These are phyloP conservation scores for Podotricha telesiphe DNA, from an alignment of 2,888 invertebrate species.

Conservation along the genomic window DNA sequence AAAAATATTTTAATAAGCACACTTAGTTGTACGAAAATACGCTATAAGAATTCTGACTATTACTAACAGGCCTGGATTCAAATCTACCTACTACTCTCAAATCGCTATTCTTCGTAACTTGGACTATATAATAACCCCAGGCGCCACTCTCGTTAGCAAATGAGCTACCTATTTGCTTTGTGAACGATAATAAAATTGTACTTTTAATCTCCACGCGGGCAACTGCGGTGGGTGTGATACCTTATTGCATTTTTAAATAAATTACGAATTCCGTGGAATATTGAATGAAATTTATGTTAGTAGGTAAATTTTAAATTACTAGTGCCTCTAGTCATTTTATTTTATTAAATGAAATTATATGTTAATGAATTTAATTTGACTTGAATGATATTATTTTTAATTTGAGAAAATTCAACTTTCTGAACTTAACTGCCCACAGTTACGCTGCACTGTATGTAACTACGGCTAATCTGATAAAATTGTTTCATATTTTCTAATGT, in stretches of 20 bases:
- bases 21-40: too few relatives aligned
- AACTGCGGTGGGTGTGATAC: not conserved
- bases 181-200: constrained; percentile 24
- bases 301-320: not conserved
- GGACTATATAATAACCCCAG: constrained; percentile 1
- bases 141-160: constrained; percentile 29
- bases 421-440: too few relatives aligned
- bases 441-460: too few relatives aligned
- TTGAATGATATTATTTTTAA: too few relatives aligned
- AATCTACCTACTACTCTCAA: not conserved
- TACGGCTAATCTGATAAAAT: too few relatives aligned
- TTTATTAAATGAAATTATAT: not conserved
- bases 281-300: not conserved
- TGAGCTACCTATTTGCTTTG: constrained; percentile 28
- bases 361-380: too few relatives aligned
- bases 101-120: not conserved
- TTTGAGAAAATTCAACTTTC: too few relatives aligned
- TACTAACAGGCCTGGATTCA: too few relatives aligned
- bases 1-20: too few relatives aligned
- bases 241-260: constrained; percentile 17
- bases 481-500: too few relatives aligned
- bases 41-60: not conserved
- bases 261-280: not conserved
- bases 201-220: constrained; percentile 18
- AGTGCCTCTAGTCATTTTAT: not conserved